Evolutionary conservation across 1,140 invertebrate genomes (phyloP).

Genomic region (Lasioglossum albipes): DNA sequence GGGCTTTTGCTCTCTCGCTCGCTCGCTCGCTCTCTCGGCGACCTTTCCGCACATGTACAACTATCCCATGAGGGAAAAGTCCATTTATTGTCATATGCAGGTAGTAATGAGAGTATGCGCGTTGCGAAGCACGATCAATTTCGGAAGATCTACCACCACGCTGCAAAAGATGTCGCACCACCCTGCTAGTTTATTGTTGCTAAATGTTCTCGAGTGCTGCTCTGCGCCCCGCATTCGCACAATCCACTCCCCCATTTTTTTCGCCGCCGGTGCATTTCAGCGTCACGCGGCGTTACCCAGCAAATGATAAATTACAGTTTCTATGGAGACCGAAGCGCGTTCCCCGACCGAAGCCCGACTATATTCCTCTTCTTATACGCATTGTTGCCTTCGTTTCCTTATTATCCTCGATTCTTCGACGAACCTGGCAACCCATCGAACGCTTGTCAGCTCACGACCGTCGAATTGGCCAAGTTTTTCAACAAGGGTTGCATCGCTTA

Average conservation of each 20-base stretch:
- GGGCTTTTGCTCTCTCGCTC: no score
- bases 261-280: background rate
- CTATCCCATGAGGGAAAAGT: constrained; percentile 39
- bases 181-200: constrained; percentile 55
- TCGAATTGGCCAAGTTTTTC: background rate
- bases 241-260: background rate
- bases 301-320: constrained; percentile 7
- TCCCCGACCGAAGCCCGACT: background rate
- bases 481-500: background rate
- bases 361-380: background rate
- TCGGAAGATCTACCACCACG: constrained; percentile 59
- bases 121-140: constrained; percentile 64
- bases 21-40: no score
- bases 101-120: constrained; percentile 64
- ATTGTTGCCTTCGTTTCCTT: background rate
- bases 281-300: background rate
- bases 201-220: constrained; percentile 38
- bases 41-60: constrained; percentile 21
- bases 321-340: constrained; percentile 12
- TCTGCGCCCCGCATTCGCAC: background rate
- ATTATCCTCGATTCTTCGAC: background rate
- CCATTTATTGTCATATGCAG: constrained; percentile 59
- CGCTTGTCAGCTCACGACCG: background rate
- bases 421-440: background rate
- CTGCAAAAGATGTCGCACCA: constrained; percentile 60